Evolutionary conservation across 2,113 vertebrate species (phyloP).

Genomic region (Hippocampus comes): DNA sequence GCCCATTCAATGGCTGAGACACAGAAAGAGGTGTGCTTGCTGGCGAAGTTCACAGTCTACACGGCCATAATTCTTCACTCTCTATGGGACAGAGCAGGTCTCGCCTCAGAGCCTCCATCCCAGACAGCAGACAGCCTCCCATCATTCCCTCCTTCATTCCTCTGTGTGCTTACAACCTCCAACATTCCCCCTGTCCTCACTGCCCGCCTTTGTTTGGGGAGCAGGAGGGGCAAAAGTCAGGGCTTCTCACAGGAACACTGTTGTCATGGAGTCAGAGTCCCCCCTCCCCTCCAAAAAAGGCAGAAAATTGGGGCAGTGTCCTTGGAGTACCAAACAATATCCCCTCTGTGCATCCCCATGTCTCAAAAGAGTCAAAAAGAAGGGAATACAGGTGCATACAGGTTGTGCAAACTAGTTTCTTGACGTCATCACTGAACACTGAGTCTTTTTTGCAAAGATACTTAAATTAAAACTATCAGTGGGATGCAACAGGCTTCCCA

Average conservation of each 20-base stretch:
- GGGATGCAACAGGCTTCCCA: neutral
- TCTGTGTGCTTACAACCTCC: slow-evolving; percentile 32
- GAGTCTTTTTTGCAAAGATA: slow-evolving; percentile 3
- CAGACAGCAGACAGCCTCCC: slow-evolving; percentile 60
- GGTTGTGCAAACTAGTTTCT: slow-evolving; percentile 26
- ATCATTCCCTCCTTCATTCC: slow-evolving; percentile 42
- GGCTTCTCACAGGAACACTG: slow-evolving; percentile 53
- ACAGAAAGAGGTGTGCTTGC: slow-evolving; percentile 15
- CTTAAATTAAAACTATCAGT: neutral
- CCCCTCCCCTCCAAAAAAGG: slow-evolving; percentile 8
- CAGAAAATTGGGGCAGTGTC: slow-evolving; percentile 42
- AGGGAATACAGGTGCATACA: slow-evolving; percentile 52
- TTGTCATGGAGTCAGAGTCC: slow-evolving; percentile 64
- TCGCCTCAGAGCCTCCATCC: slow-evolving; percentile 55
- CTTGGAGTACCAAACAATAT: slow-evolving; percentile 60
- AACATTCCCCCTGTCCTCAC: slow-evolving; percentile 18
- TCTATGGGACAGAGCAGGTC: slow-evolving; percentile 52
- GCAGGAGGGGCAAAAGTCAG: slow-evolving; percentile 63
- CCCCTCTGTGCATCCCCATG: slow-evolving; percentile 53
- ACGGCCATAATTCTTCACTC: slow-evolving; percentile 50
- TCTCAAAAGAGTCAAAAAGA: slow-evolving; percentile 10
- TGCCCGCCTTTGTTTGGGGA: slow-evolving; percentile 64
- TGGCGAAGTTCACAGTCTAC: slow-evolving; percentile 37
- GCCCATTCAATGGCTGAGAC: slow-evolving; percentile 24
- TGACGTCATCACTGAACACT: neutral